A percentile compares a stretch with the other conserved stretches of the same genome.
These are phyloP conservation scores for Apamea anceps DNA, from an alignment of 2,888 invertebrate species.

Conservation along the genomic window DNA sequence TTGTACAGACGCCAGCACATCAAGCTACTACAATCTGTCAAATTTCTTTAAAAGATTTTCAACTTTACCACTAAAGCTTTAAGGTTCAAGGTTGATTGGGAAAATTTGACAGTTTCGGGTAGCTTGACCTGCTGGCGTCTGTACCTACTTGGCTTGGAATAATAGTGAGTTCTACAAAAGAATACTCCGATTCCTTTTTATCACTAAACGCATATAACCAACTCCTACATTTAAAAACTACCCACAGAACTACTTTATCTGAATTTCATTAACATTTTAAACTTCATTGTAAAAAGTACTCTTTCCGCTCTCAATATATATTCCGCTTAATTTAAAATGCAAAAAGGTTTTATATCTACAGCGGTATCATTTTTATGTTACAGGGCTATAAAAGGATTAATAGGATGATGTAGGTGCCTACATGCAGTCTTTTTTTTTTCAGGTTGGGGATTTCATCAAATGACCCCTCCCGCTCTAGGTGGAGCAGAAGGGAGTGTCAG, in stretches of 20 bases:
- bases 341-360: slow-evolving; percentile 51
- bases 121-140: too few species aligned
- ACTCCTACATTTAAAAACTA: slow-evolving; percentile 23
- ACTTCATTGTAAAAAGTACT: slow-evolving; percentile 38
- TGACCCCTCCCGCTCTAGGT: too few species aligned
- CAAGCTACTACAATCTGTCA: too few species aligned
- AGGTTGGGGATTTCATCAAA: too few species aligned
- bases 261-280: slow-evolving; percentile 51
- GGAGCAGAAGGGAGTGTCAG: too few species aligned
- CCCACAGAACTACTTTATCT: slow-evolving; percentile 20
- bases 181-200: slow-evolving; percentile 11
- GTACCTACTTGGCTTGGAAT: neutral
- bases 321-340: slow-evolving; percentile 57
- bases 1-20: too few species aligned
- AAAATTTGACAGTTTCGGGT: too few species aligned
- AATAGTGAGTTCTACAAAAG: neutral
- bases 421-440: too few species aligned
- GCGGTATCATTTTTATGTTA: slow-evolving; percentile 28
- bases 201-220: neutral
- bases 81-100: too few species aligned
- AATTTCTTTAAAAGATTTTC: too few species aligned
- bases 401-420: too few species aligned
- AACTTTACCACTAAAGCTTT: too few species aligned
- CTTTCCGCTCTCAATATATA: slow-evolving; percentile 52
- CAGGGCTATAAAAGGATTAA: slow-evolving; percentile 13